Evolutionary conservation across 35 echinoderm and acorn worm species (phyloP).

Genomic region (Antedon bifida): DNA sequence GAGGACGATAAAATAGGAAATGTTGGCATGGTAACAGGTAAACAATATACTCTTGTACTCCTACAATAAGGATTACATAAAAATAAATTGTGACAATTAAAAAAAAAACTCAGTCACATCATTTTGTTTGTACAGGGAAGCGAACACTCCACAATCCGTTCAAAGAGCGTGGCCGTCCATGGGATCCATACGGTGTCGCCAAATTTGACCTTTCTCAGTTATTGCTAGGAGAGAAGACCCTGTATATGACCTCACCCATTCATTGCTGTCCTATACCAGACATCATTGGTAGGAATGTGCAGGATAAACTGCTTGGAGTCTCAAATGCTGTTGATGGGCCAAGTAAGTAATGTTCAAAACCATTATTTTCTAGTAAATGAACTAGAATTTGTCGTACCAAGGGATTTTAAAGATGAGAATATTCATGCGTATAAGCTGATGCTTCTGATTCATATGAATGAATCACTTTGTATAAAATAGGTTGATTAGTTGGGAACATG

Average conservation of each 20-base stretch:
- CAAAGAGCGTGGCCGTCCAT: constrained; percentile 52
- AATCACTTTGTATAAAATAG: no score
- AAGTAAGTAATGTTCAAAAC: constrained; percentile 39
- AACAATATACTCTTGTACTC: constrained; percentile 1
- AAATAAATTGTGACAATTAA: no score
- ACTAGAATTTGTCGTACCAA: no score
- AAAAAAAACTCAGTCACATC: no score
- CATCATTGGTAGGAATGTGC: constrained; percentile 38
- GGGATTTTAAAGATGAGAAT: no score
- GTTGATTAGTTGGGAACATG: no score
- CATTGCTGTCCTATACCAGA: constrained; percentile 97
- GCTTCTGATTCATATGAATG: no score
- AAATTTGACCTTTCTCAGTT: constrained; percentile 88
- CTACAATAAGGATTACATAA: no score
- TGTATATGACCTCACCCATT: constrained; percentile 68
- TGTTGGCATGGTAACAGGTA: constrained; percentile 96
- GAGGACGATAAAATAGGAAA: constrained; percentile 97
- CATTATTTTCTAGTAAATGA: not conserved
- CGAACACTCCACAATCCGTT: constrained; percentile 92
- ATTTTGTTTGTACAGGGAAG: constrained; percentile 37
- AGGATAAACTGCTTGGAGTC: constrained; percentile 55
- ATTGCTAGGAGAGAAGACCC: constrained; percentile 59
- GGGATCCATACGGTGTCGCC: constrained; percentile 88
- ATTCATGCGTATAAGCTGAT: no score
- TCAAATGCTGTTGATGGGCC: constrained; percentile 88